Evolutionary conservation across 2,888 invertebrate species (phyloP).

Genomic region (Ochropleura leucogaster): DNA sequence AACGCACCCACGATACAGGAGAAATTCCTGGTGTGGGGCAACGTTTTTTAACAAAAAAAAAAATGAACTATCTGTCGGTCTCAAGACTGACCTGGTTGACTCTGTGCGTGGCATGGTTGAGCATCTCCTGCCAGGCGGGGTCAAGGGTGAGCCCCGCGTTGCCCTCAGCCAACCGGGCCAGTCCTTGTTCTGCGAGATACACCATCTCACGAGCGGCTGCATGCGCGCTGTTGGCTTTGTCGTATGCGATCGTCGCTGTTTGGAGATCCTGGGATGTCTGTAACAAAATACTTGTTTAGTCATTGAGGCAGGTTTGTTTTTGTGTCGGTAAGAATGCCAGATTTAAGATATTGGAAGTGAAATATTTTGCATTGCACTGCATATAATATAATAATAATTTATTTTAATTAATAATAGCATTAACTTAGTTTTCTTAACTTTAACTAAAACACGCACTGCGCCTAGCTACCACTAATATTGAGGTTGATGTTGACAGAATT

Average conservation of each 20-base stretch:
- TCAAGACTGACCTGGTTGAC: constrained; percentile 93
- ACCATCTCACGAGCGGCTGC: constrained; percentile 98
- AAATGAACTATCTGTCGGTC: not conserved
- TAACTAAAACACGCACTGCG: no score
- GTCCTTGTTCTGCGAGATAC: constrained; percentile 90
- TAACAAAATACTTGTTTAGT: not conserved
- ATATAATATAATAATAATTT: no score
- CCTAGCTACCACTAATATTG: no score
- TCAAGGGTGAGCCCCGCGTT: constrained; percentile 93
- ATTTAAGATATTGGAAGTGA: not conserved
- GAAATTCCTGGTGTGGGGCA: no score
- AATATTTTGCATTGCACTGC: no score
- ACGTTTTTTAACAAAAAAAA: not conserved
- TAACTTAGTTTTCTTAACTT: no score
- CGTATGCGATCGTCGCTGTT: constrained; percentile 93
- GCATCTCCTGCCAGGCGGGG: constrained; percentile 98
- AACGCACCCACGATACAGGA: no score
- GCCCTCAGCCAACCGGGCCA: constrained; percentile 89
- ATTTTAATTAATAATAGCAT: no score
- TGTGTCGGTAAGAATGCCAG: not conserved
- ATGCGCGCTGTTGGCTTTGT: constrained; percentile 97
- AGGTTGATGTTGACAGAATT: no score
- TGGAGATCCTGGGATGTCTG: constrained; percentile 96
- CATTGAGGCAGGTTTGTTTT: not conserved
- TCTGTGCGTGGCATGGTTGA: constrained; percentile 96